These are phyloP conservation scores for Pseudomugil gertrudae DNA, from an alignment of 2,797 vertebrate species.

Conservation along the genomic window DNA sequence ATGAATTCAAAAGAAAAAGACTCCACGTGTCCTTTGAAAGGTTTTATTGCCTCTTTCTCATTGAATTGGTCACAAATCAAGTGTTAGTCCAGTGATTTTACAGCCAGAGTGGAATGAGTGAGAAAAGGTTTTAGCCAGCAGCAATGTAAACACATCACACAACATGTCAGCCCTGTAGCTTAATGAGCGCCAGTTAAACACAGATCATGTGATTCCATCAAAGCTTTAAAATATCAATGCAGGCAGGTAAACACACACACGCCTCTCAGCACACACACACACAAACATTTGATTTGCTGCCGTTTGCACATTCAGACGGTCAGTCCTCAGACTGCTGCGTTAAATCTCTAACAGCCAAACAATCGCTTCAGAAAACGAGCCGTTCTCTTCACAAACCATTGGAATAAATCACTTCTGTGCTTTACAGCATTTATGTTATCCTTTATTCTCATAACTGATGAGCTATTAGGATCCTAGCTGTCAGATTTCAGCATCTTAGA, in stretches of 20 bases:
- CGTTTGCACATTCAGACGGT: constrained; percentile 60
- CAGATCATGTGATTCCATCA: constrained; percentile 33
- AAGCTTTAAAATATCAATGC: constrained; percentile 18
- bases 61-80: constrained; percentile 63
- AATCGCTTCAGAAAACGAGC: neutral
- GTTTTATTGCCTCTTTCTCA: constrained; percentile 69
- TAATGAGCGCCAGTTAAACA: constrained; percentile 16
- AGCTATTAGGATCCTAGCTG: neutral
- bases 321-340: too few relatives aligned
- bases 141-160: constrained; percentile 66
- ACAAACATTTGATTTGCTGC: constrained; percentile 52
- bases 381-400: neutral
- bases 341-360: constrained; percentile 5
- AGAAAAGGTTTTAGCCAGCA: constrained; percentile 52
- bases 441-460: neutral
- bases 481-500: neutral
- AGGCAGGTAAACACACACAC: constrained; percentile 25
- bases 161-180: constrained; percentile 10
- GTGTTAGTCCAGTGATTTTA: constrained; percentile 56
- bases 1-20: neutral
- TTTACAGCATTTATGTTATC: neutral
- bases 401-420: too few relatives aligned
- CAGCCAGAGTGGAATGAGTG: constrained; percentile 51
- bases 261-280: neutral
- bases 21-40: constrained; percentile 37